Base-by-base conservation (phyloP, 2,888 invertebrate genomes). In the Aphrophora alni region DNA sequence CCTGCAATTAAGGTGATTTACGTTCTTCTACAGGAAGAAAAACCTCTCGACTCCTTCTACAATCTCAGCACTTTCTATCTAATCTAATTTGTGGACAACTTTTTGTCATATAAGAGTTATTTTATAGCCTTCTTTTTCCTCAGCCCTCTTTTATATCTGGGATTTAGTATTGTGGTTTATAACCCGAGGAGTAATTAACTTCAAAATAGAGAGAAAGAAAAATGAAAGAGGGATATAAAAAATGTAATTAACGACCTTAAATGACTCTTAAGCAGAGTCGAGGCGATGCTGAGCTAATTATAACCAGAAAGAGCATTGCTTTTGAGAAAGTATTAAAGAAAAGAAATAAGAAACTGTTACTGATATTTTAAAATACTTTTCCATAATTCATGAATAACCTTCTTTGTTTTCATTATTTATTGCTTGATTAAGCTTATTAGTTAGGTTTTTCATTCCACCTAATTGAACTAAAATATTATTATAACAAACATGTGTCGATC, bases 71-170 rank as follows among this genome's bases (percentile, higher is more conserved):
- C n/a, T 59, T 21, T 59, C 59, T 59, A 59, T 59, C 59, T 59
- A 59, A 59, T 59, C 59, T 59, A 59, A 59, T 59, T 59, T 59
- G 59, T 59, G 59, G 59, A 59, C 59, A 59, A 59, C 59, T 59
- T 59, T 59, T 59, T 59, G 59, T 59, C 59, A 59, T 59, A 59
- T 59, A 59, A 59, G 59, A 59, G n/a, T 59, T 59, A 59, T 59
- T 59, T 59, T 59, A 59, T 59, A 59, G 59, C 10, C 59, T 59
- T 14, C 59, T 59, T 59, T 21, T 59, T 59, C 59, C 59, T 21
- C 21, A 5, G 1, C 21, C 21, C 59, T 21, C 59, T 59, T 59
- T 59, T 59, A 59, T 59, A 59, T 59, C 59, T n/a, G 12, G n/a
- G 59, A n/a, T 59, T 59, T 59, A 21, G 59, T 21, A 59, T 59